Percentiles rank a stretch among this genome's conserved stretches.
Conservation (phyloP, 2,888 invertebrate species). For the Tribolium freemani region DNA sequence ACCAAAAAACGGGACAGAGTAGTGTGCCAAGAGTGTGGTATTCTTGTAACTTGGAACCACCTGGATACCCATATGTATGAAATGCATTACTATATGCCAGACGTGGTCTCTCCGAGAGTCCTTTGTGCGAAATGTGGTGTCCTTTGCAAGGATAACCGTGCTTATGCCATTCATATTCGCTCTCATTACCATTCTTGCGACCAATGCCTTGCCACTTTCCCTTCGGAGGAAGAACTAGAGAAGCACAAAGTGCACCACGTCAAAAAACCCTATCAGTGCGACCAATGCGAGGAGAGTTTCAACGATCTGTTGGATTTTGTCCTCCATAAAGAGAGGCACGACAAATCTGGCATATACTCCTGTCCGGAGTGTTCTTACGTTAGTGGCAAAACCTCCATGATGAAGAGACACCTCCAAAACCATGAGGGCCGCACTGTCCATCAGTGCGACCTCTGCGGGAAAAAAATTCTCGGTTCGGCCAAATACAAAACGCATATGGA, state of each 20-base stretch:
- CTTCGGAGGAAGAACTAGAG: not conserved
- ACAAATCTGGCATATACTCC: not conserved
- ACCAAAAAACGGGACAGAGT: not conserved
- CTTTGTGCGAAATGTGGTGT: conserved; percentile 6
- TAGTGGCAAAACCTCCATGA: conserved; percentile 17
- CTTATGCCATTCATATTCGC: not conserved
- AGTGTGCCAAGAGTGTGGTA: conserved; percentile 12
- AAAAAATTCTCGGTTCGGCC: conserved; percentile 55
- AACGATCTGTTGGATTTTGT: conserved; percentile 39
- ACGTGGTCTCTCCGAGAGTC: not conserved
- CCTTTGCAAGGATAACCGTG: not conserved
- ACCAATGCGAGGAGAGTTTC: conserved; percentile 57
- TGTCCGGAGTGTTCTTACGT: not conserved
- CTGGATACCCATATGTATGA: conserved; percentile 1
- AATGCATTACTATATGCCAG: conserved; percentile 3
- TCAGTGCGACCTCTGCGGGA: conserved; percentile 58
- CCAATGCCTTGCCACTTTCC: not conserved
- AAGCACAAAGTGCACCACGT: not conserved
- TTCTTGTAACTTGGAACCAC: not conserved
- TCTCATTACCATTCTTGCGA: not conserved
- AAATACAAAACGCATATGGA: conserved; percentile 58
- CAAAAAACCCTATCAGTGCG: conserved; percentile 62
- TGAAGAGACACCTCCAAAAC: conserved; percentile 50
- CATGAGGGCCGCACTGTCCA: conserved; percentile 52
- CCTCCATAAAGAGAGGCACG: conserved; percentile 2